Evolutionary conservation across 23 tunicate genomes (phyloP).

Genomic region (Styela clava): DNA sequence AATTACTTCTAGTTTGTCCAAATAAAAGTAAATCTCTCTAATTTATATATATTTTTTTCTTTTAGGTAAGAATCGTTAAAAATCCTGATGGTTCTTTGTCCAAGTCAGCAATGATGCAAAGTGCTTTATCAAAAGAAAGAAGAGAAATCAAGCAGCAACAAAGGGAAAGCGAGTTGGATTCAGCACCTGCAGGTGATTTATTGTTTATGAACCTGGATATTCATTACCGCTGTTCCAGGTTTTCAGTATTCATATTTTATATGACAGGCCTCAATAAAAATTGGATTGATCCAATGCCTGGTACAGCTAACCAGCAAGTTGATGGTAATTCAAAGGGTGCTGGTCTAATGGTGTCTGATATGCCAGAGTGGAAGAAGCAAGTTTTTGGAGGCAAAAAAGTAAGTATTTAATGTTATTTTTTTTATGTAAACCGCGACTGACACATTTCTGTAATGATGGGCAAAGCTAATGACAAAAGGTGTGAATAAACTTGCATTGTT

Average conservation of each 20-base stretch:
- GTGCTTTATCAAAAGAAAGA: slow-evolving; percentile 89
- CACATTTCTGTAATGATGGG: no score
- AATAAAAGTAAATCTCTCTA: no score
- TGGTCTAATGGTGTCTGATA: slow-evolving; percentile 50
- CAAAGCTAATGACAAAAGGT: no score
- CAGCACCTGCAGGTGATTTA: slow-evolving; percentile 25
- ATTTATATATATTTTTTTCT: no score
- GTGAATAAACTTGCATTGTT: no score
- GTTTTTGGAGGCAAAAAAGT: slow-evolving; percentile 84
- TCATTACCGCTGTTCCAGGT: no score
- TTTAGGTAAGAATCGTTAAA: slow-evolving; percentile 85
- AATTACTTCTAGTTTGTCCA: no score
- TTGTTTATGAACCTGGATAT: no score
- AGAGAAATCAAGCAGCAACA: slow-evolving; percentile 89
- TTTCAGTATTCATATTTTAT: no score
- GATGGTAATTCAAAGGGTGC: slow-evolving; percentile 30
- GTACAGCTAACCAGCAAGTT: slow-evolving; percentile 30
- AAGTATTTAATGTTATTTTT: not conserved
- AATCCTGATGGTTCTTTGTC: slow-evolving; percentile 99
- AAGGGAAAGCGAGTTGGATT: slow-evolving; percentile 75
- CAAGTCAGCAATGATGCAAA: slow-evolving; percentile 99
- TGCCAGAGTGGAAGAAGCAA: slow-evolving; percentile 96
- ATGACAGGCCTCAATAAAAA: slow-evolving; percentile 29
- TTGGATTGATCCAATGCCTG: slow-evolving; percentile 97
- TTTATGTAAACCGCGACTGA: no score